Percentiles rank a stretch among this genome's conserved stretches.
These are phyloP conservation scores for Tenthredo mesomela DNA, from an alignment of 2,888 invertebrate species.

Conservation along the genomic window DNA sequence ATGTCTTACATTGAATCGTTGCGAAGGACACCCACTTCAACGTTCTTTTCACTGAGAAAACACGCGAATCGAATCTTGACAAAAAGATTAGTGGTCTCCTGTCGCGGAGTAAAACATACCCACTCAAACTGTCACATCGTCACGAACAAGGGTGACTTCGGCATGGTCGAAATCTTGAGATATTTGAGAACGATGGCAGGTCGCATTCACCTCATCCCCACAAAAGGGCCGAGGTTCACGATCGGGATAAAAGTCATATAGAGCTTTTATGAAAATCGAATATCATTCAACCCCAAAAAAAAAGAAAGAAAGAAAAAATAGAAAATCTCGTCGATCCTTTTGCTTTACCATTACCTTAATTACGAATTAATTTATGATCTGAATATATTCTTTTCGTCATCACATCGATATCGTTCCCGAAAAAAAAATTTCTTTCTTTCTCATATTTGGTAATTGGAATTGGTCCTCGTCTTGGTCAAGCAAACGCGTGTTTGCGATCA, in stretches of 20 bases:
- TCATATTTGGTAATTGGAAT: background rate
- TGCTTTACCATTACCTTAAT: background rate
- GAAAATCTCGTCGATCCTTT: background rate
- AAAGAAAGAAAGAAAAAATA: background rate
- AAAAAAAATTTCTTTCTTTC: background rate
- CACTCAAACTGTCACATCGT: conserved; percentile 3
- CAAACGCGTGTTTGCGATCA: background rate
- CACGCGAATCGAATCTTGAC: background rate
- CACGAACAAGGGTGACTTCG: conserved; percentile 1
- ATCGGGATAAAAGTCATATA: background rate
- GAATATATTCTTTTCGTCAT: background rate
- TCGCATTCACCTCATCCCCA: background rate
- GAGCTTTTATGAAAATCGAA: background rate
- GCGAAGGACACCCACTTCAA: background rate
- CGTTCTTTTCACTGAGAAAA: background rate
- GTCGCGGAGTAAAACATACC: background rate
- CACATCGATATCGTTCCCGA: background rate
- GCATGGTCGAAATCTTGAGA: background rate
- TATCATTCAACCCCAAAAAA: background rate
- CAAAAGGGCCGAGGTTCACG: background rate
- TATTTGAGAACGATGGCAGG: background rate
- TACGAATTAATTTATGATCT: background rate
- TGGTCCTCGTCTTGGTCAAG: background rate
- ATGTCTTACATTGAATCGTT: background rate
- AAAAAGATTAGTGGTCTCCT: conserved; percentile 7